These are phyloP conservation scores for Helicolenus hilgendorfi DNA, from an alignment of 2,797 vertebrate species.

Conservation along the genomic window DNA sequence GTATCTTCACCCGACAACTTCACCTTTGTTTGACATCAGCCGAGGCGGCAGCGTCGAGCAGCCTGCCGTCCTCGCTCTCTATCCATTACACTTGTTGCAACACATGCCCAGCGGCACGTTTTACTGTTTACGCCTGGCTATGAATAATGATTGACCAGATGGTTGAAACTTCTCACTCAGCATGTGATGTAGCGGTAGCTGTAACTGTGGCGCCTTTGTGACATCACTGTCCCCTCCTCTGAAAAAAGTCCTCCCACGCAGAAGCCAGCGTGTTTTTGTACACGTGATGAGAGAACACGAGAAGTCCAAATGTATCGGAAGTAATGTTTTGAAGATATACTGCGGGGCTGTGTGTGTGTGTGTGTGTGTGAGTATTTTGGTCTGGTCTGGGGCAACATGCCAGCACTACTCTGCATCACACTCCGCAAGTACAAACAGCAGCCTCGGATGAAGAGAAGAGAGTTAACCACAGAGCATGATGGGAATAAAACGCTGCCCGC, in stretches of 20 bases:
- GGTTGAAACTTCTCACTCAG: slow-evolving; percentile 76
- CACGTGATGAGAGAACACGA: slow-evolving; percentile 8
- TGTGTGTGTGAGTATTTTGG: slow-evolving; percentile 52
- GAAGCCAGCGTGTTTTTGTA: not conserved
- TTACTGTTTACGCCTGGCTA: slow-evolving; percentile 66
- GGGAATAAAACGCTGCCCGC: slow-evolving; percentile 30
- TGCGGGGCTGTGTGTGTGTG: not conserved
- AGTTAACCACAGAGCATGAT: slow-evolving; percentile 27
- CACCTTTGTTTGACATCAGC: not conserved
- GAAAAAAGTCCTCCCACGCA: slow-evolving; percentile 23
- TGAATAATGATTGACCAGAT: slow-evolving; percentile 81
- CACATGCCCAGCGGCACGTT: slow-evolving; percentile 70
- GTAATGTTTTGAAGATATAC: slow-evolving; percentile 41
- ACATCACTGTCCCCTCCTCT: slow-evolving; percentile 56
- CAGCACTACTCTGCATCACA: slow-evolving; percentile 75
- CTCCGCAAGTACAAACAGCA: slow-evolving; percentile 66
- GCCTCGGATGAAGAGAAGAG: slow-evolving; percentile 13
- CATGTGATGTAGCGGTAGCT: slow-evolving; percentile 53
- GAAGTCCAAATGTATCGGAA: slow-evolving; percentile 46
- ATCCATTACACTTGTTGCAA: slow-evolving; percentile 26
- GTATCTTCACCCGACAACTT: not conserved
- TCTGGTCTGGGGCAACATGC: slow-evolving; percentile 76
- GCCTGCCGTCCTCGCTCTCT: slow-evolving; percentile 17
- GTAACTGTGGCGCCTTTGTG: slow-evolving; percentile 43
- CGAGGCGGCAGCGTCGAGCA: slow-evolving; percentile 1